Conservation (phyloP, 2,797 vertebrate genomes). For the Lacerta bilineata region DNA sequence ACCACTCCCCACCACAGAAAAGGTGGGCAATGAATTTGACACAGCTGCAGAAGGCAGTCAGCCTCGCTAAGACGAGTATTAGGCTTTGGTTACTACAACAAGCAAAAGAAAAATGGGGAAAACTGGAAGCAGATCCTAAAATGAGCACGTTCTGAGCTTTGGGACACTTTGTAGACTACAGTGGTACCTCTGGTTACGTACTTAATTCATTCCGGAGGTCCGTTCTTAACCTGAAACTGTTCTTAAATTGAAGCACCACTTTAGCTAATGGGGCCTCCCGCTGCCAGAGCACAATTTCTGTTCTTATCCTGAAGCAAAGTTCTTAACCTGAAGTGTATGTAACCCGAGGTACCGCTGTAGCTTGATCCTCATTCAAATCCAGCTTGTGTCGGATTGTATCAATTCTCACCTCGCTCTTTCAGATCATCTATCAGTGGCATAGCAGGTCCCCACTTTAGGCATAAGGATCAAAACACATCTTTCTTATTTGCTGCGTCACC, state of each 20-base stretch:
- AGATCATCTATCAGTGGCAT: too few species aligned
- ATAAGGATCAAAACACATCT: slow-evolving; percentile 72
- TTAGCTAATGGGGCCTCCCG: too few species aligned
- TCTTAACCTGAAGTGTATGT: too few species aligned
- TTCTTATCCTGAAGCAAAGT: too few species aligned
- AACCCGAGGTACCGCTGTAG: too few species aligned
- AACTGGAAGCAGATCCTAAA: neutral
- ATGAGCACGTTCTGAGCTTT: rapidly evolving
- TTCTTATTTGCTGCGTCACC: slow-evolving; percentile 70
- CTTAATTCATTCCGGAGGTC: too few species aligned
- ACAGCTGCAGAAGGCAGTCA: slow-evolving; percentile 49
- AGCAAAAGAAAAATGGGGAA: neutral
- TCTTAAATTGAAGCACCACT: too few species aligned
- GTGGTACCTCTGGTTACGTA: too few species aligned
- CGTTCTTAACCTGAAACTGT: too few species aligned
- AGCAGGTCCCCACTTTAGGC: slow-evolving; percentile 63
- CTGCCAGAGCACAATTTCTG: too few species aligned
- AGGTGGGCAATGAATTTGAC: slow-evolving; percentile 65
- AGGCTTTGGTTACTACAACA: too few species aligned
- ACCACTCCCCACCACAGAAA: slow-evolving; percentile 49
- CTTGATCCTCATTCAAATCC: neutral
- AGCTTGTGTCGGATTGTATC: neutral
- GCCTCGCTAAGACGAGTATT: neutral
- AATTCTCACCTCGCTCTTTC: slow-evolving; percentile 80
- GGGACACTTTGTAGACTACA: too few species aligned